Evolutionary conservation across 2,888 invertebrate species (phyloP).

Genomic region (Anthophora plumipes): DNA sequence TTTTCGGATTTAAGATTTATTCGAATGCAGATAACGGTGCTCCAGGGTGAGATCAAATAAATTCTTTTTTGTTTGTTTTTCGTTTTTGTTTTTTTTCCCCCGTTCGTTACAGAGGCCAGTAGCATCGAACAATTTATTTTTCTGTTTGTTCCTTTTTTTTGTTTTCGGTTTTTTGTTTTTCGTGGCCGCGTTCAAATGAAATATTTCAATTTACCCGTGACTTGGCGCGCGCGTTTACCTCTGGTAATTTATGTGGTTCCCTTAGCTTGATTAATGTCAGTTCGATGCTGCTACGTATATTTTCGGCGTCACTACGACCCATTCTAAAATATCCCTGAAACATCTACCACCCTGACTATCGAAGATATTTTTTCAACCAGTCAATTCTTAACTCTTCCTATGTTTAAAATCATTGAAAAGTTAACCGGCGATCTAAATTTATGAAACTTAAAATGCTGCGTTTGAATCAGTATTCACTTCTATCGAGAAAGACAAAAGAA

Average conservation of each 20-base stretch:
- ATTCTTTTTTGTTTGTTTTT: not conserved
- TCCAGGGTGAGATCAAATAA: constrained; percentile 22
- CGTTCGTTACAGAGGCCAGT: not conserved
- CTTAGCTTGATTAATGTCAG: constrained; percentile 25
- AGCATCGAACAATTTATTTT: constrained; percentile 7
- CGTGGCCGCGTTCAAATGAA: constrained; percentile 10
- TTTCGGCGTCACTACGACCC: constrained; percentile 7
- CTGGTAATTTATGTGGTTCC: constrained; percentile 10
- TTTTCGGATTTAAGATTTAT: constrained; percentile 16
- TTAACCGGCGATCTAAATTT: not conserved
- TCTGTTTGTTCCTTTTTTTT: not conserved
- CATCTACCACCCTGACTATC: not conserved
- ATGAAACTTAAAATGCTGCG: too few species aligned
- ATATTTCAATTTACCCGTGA: constrained; percentile 17
- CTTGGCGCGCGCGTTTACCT: not conserved
- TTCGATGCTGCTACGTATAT: constrained; percentile 1
- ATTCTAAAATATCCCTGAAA: not conserved
- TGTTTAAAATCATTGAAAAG: too few species aligned
- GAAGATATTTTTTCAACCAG: not conserved
- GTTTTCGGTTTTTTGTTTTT: not conserved
- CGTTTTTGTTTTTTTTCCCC: not conserved
- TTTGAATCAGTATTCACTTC: too few species aligned
- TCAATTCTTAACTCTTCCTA: not conserved
- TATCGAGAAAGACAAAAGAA: too few species aligned
- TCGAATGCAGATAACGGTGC: not conserved